Evolutionary conservation across 2,113 vertebrate species (phyloP).

Genomic region (Suricata suricatta): DNA sequence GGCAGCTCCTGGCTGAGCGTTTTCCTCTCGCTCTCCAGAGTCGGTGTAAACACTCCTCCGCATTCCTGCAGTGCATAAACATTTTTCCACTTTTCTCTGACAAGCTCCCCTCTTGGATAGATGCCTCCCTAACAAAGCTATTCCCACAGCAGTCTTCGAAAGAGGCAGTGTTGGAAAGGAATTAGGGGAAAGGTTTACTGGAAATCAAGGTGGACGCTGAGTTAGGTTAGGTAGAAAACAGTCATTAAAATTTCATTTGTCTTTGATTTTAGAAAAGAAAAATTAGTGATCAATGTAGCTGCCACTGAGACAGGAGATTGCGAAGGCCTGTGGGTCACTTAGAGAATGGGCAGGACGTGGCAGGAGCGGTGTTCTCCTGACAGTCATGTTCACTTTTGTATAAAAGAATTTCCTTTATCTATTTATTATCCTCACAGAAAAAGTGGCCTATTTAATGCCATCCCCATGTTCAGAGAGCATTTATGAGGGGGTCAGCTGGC

Average conservation of each 20-base stretch:
- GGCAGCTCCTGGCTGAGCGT: background rate
- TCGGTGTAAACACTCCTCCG: rapidly evolving
- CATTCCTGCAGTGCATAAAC: background rate
- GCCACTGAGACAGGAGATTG: background rate
- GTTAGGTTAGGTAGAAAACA: conserved; percentile 3
- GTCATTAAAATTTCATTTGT: background rate
- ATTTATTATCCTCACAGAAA: background rate
- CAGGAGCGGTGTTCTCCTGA: background rate
- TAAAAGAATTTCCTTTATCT: background rate
- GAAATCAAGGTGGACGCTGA: background rate
- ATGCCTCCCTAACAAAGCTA: rapidly evolving
- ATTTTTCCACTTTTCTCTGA: rapidly evolving
- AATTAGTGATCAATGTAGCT: background rate
- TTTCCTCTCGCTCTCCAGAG: background rate
- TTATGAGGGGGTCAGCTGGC: background rate
- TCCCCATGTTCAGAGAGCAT: background rate
- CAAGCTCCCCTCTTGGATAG: background rate
- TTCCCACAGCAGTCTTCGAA: background rate
- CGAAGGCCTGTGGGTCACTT: background rate
- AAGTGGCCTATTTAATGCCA: background rate
- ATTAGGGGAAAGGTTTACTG: background rate
- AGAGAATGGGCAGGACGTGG: background rate
- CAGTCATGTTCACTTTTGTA: background rate
- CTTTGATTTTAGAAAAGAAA: background rate
- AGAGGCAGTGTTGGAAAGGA: background rate